phyloP scores from a whole-genome alignment of 2,797 vertebrate genomes.

The Tapirus indicus region DNA sequence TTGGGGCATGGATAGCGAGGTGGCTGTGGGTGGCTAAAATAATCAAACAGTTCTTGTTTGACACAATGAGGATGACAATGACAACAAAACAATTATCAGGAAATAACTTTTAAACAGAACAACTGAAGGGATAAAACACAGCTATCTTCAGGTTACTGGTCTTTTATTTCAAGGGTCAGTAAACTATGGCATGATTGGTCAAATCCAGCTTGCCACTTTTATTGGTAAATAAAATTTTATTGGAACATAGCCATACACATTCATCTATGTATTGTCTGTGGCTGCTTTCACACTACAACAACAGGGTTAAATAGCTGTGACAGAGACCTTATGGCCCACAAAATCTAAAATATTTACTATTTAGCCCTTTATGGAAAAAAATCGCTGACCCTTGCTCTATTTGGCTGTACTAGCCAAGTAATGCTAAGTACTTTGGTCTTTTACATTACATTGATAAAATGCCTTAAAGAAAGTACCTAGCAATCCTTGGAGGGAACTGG shows the following conservation, averaged over 20 bases:
- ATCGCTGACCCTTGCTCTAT: not conserved
- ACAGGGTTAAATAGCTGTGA: not conserved
- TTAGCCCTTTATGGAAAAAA: not conserved
- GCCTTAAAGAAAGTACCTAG: conserved; percentile 8
- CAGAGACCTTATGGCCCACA: not conserved
- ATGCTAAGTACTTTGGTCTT: not conserved
- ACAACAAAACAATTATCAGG: not conserved
- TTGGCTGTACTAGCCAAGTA: not conserved
- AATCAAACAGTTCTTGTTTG: conserved; percentile 19
- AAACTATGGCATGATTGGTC: not conserved
- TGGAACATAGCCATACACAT: not conserved
- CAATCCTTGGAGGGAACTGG: not conserved
- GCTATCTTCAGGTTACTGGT: not conserved
- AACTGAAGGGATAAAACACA: not conserved
- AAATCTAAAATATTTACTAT: not conserved
- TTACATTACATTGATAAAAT: not conserved
- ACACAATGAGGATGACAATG: not conserved
- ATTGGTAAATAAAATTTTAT: not conserved
- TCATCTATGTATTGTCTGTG: not conserved
- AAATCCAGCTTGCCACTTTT: not conserved
- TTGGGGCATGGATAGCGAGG: not conserved
- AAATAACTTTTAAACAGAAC: conserved; percentile 18
- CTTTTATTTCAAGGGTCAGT: conserved; percentile 6
- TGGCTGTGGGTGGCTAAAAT: not conserved
- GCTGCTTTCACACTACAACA: not conserved